Evolutionary conservation across 1,140 invertebrate species (phyloP).

Genomic region (Euglossa dilemma): DNA sequence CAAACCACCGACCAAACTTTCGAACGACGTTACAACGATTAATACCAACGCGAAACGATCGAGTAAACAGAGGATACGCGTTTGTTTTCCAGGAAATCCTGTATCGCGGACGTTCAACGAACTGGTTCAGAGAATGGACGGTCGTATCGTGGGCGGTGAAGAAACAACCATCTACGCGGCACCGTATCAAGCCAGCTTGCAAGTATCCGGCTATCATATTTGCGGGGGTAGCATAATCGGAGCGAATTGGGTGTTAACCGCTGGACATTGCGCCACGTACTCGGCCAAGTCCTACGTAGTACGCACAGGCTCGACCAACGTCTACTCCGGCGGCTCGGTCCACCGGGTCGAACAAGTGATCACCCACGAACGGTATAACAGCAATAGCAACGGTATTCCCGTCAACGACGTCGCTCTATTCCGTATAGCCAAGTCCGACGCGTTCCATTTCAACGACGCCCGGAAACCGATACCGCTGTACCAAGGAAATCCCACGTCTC

Average conservation of each 20-base stretch:
- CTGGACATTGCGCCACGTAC: constrained; percentile 84
- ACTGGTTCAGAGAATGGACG: constrained; percentile 36
- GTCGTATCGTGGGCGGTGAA: constrained; percentile 86
- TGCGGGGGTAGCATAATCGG: constrained; percentile 85
- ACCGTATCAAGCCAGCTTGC: constrained; percentile 85
- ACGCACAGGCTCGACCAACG: constrained; percentile 54
- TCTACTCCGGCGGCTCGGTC: constrained; percentile 41
- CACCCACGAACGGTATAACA: constrained; percentile 54
- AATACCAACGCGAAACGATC: too few relatives aligned
- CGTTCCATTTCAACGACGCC: constrained; percentile 20
- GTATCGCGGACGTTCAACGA: neutral
- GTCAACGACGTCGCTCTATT: constrained; percentile 67
- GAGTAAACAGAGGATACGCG: neutral
- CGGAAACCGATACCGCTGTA: neutral
- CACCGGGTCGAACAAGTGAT: constrained; percentile 46
- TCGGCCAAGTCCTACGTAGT: neutral
- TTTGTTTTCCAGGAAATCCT: constrained; percentile 7
- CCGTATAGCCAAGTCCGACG: constrained; percentile 13
- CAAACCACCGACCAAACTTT: too few relatives aligned
- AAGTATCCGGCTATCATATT: constrained; percentile 67
- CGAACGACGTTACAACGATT: too few relatives aligned
- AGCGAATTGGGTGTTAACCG: constrained; percentile 84
- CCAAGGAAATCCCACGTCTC: neutral
- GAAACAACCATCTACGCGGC: constrained; percentile 83
- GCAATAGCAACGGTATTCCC: constrained; percentile 45